phyloP scores from a whole-genome alignment of 2,797 vertebrate species.

The Tenualosa thibaudeaui region DNA sequence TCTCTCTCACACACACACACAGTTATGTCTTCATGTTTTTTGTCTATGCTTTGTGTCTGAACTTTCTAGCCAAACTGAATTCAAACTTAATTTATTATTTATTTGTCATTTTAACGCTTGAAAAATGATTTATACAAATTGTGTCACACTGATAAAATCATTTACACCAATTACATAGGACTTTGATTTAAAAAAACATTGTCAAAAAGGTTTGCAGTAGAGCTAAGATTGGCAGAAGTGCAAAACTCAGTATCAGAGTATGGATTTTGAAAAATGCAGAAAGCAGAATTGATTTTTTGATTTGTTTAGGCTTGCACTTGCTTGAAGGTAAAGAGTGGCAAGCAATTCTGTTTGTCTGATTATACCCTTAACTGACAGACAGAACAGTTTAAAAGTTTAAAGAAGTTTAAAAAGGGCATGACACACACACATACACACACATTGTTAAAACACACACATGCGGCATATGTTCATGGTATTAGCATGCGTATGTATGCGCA shows the following conservation, averaged over 20 bases:
- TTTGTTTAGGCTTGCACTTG: neutral
- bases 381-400: neutral
- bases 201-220: neutral
- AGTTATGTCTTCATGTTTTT: neutral
- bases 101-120: neutral
- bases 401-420: neutral
- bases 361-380: neutral
- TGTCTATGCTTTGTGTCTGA: neutral
- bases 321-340: neutral
- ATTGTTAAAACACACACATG: neutral
- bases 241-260: neutral
- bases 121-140: neutral
- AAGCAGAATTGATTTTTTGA: neutral
- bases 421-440: neutral
- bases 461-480: neutral
- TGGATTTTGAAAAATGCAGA: no score
- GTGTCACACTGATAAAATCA: neutral
- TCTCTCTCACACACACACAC: neutral
- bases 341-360: neutral
- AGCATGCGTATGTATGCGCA: no score
- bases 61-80: neutral
- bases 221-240: neutral
- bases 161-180: neutral
- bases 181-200: neutral
- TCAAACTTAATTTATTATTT: no score